Evolutionary conservation across 2,888 invertebrate species (phyloP).

Genomic region (Seira ritae): DNA sequence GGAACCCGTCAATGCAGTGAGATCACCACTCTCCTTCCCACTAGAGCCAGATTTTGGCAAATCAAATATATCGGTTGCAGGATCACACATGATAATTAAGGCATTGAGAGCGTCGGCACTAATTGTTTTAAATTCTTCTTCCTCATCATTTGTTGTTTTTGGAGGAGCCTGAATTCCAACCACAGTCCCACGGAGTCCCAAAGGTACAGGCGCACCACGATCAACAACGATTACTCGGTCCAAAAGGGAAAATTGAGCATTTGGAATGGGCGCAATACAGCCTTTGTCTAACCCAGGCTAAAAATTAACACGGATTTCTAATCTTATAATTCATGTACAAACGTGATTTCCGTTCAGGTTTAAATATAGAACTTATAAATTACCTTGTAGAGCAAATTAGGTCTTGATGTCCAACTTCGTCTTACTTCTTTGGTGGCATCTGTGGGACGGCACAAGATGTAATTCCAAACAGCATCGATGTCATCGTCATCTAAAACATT

Average conservation of each 20-base stretch:
- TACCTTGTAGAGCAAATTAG: conserved; percentile 68
- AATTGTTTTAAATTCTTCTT: conserved; percentile 69
- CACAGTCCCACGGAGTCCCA: conserved; percentile 90
- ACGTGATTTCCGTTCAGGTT: too few relatives aligned
- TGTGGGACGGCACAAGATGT: conserved; percentile 43
- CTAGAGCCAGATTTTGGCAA: conserved; percentile 22
- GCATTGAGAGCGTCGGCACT: conserved; percentile 66
- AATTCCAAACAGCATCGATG: conserved; percentile 70
- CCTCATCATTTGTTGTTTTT: conserved; percentile 57
- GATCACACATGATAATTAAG: conserved; percentile 68
- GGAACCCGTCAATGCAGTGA: conserved; percentile 44
- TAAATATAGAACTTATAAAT: too few relatives aligned
- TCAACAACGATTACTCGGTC: conserved; percentile 91
- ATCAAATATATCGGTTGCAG: conserved; percentile 69
- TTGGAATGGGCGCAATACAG: conserved; percentile 82
- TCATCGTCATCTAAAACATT: conserved; percentile 73
- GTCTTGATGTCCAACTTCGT: conserved; percentile 58
- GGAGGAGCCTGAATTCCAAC: conserved; percentile 78
- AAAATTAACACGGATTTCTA: too few relatives aligned
- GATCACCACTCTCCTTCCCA: not conserved
- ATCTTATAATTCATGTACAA: too few relatives aligned
- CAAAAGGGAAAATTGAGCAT: conserved; percentile 82
- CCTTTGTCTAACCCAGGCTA: conserved; percentile 75
- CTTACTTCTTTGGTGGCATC: not conserved
- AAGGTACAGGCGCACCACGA: conserved; percentile 85